Base-by-base conservation (phyloP, 2,888 invertebrate species). In the Drosophila anomalata region DNA sequence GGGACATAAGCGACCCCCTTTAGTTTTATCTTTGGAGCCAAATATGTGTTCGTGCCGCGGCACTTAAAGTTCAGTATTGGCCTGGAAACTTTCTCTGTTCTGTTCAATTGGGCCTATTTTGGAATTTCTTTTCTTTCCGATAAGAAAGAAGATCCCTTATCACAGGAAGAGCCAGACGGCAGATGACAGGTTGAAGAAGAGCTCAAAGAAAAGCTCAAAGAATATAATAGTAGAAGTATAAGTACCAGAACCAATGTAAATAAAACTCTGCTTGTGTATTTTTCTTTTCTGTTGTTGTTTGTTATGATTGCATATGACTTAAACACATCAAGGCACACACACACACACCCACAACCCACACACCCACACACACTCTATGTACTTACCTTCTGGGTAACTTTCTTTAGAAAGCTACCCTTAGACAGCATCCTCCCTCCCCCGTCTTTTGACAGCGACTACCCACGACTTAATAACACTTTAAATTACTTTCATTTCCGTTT, bases 401-500 rank as follows among this genome's bases (percentile, higher is more conserved):
- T 59, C 68, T 48, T 36, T 44, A 33, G 36, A 24, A 58, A 60
- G 74, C 73, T 74, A 58, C 76, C 73, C 69, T 51, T 58, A 76
- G 63, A 26, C 60, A 63, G 61, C 61, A 41, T 57, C 61, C n/a
- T 26, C 58, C 48, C 5, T 33, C 12, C 14, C n/a, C 9, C 9
- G 17, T 24, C 51, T 39, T 47, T 33, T 47, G 26, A 24, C 58
- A 39, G 62, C 48, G 48, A 52, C 67, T 52, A 44, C 46, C 66
- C 55, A 75, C 77, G 78, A 70, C 78, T 79, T 81, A 81, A 81
- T 81, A 74, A 78, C 80, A 79, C 78, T 81, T 81, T 81, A 81
- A 81, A 81, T 81, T 81, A 79, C 79, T 81, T 81, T 81, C 76
- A 79, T 80, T 80, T 80, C 81, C 79, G 80, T 80, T 81, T 75